A percentile compares a stretch with the other conserved stretches of the same genome.
Conservation (phyloP, 2,797 vertebrate genomes). For the Argentina silus region DNA sequence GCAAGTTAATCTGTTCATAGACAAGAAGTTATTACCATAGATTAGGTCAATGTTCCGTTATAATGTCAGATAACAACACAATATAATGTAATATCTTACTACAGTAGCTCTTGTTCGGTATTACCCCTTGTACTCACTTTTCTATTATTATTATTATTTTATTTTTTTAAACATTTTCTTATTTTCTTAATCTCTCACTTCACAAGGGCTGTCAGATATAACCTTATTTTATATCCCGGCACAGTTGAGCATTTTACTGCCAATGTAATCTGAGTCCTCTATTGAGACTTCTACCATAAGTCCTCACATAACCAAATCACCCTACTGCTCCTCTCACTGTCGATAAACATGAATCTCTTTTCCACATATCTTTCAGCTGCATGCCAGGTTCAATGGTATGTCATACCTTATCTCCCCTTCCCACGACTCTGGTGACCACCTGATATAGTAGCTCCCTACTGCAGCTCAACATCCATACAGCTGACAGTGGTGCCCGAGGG, state of each 20-base stretch:
- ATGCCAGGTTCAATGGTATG: constrained; percentile 1
- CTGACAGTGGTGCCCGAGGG: constrained; percentile 10
- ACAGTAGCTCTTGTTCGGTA: too few species aligned
- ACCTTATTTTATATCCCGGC: neutral
- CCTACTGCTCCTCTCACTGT: neutral
- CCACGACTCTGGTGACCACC: constrained; percentile 6
- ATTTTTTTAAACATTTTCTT: too few species aligned
- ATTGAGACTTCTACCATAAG: neutral
- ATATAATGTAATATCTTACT: too few species aligned
- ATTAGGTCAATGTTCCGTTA: too few species aligned
- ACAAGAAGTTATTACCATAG: neutral
- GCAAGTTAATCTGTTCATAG: too few species aligned
- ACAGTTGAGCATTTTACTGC: neutral
- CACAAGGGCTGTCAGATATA: too few species aligned
- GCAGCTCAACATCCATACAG: constrained; percentile 12
- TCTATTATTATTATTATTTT: too few species aligned
- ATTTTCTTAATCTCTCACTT: too few species aligned
- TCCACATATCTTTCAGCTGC: neutral
- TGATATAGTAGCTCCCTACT: neutral
- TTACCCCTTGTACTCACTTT: too few species aligned
- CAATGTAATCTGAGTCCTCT: neutral
- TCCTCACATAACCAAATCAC: constrained; percentile 3
- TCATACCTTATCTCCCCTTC: neutral
- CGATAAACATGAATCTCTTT: neutral
- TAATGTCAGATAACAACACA: too few species aligned